A percentile compares a stretch with the other conserved stretches of the same genome.
These are phyloP conservation scores for Champsocephalus gunnari DNA, from an alignment of 2,797 vertebrate species.

Conservation along the genomic window DNA sequence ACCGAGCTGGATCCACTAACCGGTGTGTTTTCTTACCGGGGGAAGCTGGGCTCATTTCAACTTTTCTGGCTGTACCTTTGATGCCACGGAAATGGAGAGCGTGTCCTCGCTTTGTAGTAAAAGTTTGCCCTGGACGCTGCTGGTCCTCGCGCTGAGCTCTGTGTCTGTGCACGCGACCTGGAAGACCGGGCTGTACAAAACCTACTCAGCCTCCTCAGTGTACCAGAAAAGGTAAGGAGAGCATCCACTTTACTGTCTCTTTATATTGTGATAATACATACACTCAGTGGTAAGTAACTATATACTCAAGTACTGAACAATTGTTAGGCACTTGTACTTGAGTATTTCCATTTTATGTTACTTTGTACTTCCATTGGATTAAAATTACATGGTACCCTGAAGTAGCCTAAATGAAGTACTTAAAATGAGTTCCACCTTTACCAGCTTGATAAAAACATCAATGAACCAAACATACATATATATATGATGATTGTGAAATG, in stretches of 20 bases:
- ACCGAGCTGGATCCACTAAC: conserved; percentile 35
- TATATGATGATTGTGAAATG: too few species aligned
- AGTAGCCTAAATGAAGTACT: too few species aligned
- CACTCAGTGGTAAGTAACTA: too few species aligned
- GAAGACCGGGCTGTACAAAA: conserved; percentile 85
- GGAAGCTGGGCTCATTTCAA: conserved; percentile 42
- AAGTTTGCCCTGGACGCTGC: conserved; percentile 73
- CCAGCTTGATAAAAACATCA: too few species aligned
- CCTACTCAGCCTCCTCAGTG: conserved; percentile 71
- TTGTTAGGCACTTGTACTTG: too few species aligned
- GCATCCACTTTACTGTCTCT: neutral
- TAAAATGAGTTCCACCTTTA: too few species aligned
- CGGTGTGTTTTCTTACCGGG: conserved; percentile 25
- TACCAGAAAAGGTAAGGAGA: conserved; percentile 82
- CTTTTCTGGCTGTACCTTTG: conserved; percentile 51
- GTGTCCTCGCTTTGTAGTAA: conserved; percentile 71
- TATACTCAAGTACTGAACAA: too few species aligned
- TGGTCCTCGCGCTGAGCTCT: conserved; percentile 75
- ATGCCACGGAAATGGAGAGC: conserved; percentile 79
- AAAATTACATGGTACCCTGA: too few species aligned
- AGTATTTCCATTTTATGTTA: too few species aligned
- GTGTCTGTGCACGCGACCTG: conserved; percentile 78
- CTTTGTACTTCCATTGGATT: too few species aligned
- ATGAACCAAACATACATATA: too few species aligned
- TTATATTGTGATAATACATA: neutral